A percentile compares a stretch with the other conserved stretches of the same genome.
Evolutionary conservation across 2,888 invertebrate genomes (phyloP).

Genomic region (Erannis defoliaria): DNA sequence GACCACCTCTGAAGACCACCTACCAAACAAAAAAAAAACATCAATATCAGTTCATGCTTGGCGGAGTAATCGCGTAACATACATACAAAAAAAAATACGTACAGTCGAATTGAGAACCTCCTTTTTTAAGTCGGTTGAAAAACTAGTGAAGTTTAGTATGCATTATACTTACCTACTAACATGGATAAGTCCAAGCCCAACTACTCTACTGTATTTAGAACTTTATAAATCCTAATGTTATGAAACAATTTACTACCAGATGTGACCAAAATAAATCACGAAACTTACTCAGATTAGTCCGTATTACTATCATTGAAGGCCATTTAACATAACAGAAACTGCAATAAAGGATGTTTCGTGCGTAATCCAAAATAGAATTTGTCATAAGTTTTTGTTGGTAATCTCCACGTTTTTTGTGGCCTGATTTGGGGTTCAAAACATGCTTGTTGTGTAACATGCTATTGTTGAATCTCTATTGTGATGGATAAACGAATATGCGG

Average conservation of each 20-base stretch:
- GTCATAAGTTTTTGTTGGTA: slow-evolving; percentile 67
- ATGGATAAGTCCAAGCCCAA: no score
- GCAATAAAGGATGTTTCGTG: slow-evolving; percentile 56
- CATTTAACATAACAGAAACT: slow-evolving; percentile 63
- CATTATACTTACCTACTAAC: no score
- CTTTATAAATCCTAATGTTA: slow-evolving; percentile 15
- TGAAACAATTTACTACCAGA: slow-evolving; percentile 40
- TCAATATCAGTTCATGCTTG: no score
- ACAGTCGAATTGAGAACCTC: no score
- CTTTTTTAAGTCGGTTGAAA: no score
- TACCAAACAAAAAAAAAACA: no score
- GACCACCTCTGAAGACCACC: no score
- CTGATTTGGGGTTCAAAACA: slow-evolving; percentile 66
- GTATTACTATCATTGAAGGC: slow-evolving; percentile 57
- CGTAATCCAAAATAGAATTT: slow-evolving; percentile 72
- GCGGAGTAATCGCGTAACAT: no score
- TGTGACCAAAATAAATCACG: slow-evolving; percentile 57
- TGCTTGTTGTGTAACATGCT: slow-evolving; percentile 72
- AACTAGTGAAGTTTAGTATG: no score
- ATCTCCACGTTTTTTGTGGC: slow-evolving; percentile 62
- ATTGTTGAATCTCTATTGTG: slow-evolving; percentile 73
- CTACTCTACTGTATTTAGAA: no score
- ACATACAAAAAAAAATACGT: no score
- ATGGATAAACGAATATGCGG: slow-evolving; percentile 76
- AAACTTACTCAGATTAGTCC: slow-evolving; percentile 51